A percentile compares a stretch with the other conserved stretches of the same genome.
Evolutionary conservation across 2,113 vertebrate species (phyloP).

Genomic region (Scomber scombrus): DNA sequence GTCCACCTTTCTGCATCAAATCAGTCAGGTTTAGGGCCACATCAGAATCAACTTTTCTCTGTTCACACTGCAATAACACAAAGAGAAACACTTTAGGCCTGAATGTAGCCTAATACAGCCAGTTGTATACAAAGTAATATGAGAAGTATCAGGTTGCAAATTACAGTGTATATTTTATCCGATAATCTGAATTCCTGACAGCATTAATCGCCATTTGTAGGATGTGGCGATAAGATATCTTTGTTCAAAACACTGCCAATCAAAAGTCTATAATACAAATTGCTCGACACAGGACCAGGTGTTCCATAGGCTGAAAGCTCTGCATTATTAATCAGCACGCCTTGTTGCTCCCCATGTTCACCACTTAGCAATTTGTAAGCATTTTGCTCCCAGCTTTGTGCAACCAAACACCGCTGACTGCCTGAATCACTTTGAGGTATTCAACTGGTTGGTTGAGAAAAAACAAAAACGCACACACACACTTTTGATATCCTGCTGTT

Average conservation of each 20-base stretch:
- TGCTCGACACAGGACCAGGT: constrained; percentile 49
- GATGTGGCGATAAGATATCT: background rate
- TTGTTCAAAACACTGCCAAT: background rate
- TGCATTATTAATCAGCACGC: constrained; percentile 73
- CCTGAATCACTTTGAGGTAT: constrained; percentile 45
- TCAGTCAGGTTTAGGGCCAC: too few species aligned
- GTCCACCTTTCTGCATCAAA: too few species aligned
- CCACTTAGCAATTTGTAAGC: constrained; percentile 77
- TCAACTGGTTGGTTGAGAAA: constrained; percentile 28
- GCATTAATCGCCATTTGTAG: background rate
- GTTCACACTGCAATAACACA: too few species aligned
- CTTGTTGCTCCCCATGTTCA: constrained; percentile 66
- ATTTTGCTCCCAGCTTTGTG: constrained; percentile 68
- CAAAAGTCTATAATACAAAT: constrained; percentile 18
- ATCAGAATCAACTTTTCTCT: too few species aligned
- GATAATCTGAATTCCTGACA: background rate
- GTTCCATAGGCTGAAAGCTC: constrained; percentile 61
- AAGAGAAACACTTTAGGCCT: too few species aligned
- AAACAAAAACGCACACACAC: constrained; percentile 19
- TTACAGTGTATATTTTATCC: background rate
- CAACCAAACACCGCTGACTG: constrained; percentile 69
- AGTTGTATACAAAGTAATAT: too few species aligned
- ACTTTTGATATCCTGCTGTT: background rate
- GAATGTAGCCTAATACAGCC: background rate
- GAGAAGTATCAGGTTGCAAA: constrained; percentile 4